Conservation (phyloP, 30 jellyfish, hydroid and myxozoan genomes). For the Hydractinia echinata region DNA sequence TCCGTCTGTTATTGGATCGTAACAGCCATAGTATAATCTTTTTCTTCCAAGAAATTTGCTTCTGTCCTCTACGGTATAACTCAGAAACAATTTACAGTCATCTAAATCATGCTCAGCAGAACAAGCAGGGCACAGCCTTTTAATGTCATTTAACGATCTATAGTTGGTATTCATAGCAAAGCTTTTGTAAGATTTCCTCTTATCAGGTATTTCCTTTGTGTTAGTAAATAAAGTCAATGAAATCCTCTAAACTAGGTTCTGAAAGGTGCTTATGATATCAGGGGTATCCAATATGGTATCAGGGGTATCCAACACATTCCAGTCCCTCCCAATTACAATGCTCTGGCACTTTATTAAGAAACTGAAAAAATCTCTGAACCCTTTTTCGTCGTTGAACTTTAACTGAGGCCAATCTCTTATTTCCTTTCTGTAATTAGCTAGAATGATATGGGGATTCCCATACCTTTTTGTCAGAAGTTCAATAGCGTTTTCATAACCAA, state of each 20-base stretch:
- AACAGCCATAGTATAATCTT: no score
- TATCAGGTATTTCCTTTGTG: neutral
- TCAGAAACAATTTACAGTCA: conserved; percentile 3
- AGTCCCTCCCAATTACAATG: neutral
- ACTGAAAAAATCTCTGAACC: neutral
- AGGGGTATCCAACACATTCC: conserved; percentile 12
- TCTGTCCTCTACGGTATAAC: conserved; percentile 19
- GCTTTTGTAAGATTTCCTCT: neutral
- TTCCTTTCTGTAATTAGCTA: neutral
- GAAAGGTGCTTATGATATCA: neutral
- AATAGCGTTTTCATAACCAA: conserved; percentile 27
- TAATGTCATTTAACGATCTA: no score
- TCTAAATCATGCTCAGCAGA: no score
- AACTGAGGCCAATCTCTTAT: neutral
- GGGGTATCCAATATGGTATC: conserved; percentile 4
- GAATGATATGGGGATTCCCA: neutral
- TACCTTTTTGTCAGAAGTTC: neutral
- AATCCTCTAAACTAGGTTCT: conserved; percentile 4
- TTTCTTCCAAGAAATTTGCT: neutral
- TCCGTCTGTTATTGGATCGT: no score
- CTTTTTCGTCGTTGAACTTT: neutral
- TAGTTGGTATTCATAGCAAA: no score
- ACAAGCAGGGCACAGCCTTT: no score
- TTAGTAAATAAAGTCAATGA: neutral
- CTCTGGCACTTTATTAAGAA: neutral